Percentiles rank a stretch among this genome's conserved stretches.
phyloP scores from a whole-genome alignment of 2,797 vertebrate species.

The Cryptoprocta ferox region DNA sequence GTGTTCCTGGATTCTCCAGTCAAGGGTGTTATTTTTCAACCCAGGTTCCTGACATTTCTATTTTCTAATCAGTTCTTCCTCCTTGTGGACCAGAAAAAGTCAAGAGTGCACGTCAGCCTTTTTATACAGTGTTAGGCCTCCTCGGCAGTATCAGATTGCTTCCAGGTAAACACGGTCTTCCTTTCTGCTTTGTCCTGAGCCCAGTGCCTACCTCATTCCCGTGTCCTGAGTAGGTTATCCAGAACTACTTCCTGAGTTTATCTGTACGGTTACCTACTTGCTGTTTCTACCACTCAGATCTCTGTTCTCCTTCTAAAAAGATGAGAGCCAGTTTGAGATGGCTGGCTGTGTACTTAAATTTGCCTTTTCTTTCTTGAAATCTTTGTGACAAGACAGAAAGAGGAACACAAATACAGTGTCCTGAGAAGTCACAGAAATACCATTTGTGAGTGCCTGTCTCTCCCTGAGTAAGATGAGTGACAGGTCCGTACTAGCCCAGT shows the following conservation, averaged over 20 bases:
- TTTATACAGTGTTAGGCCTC: not conserved
- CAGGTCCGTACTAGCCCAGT: not conserved
- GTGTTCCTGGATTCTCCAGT: not conserved
- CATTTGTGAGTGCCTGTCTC: not conserved
- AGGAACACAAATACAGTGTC: not conserved
- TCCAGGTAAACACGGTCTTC: not conserved
- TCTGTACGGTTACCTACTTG: not conserved
- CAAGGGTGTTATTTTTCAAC: not conserved
- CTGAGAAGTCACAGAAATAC: not conserved
- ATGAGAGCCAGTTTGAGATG: not conserved
- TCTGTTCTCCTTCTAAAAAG: conserved; percentile 22
- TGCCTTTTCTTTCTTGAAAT: not conserved
- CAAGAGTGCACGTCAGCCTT: not conserved
- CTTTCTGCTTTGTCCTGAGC: not conserved
- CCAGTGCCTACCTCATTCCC: not conserved
- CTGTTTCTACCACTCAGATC: not conserved
- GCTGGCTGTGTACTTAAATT: not conserved
- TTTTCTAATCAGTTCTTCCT: not conserved
- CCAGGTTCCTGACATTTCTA: not conserved
- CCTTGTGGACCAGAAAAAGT: not conserved
- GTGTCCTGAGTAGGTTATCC: not conserved
- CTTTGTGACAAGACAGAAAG: not conserved
- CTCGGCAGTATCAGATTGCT: not conserved
- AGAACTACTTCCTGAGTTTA: not conserved
- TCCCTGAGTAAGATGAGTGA: not conserved